Conservation (phyloP, 2,113 vertebrate genomes). For the Oreochromis spilurus region DNA sequence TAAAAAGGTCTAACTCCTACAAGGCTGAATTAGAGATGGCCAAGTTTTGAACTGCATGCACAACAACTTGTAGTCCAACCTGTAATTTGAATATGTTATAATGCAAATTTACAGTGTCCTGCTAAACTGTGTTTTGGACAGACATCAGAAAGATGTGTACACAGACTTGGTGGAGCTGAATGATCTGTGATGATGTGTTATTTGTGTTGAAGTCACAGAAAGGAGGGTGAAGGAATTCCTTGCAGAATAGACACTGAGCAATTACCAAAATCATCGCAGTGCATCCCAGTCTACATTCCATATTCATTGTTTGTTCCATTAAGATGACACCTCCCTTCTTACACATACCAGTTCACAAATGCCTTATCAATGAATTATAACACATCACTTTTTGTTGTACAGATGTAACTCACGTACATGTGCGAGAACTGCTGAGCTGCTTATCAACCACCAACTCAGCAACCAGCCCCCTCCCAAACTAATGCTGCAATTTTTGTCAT, state of each 20-base stretch:
- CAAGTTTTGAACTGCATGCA: not conserved
- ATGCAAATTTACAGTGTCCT: not conserved
- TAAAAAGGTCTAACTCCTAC: not conserved
- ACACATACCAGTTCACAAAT: not conserved
- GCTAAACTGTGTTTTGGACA: not conserved
- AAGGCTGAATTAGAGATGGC: not conserved
- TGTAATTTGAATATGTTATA: not conserved
- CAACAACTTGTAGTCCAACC: not conserved
- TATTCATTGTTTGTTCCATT: not conserved
- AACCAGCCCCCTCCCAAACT: not conserved
- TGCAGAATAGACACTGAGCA: not conserved
- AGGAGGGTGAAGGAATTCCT: not conserved
- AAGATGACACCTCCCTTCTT: not conserved
- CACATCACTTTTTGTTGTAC: not conserved
- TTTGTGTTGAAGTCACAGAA: not conserved
- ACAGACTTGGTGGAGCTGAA: not conserved
- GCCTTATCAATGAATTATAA: not conserved
- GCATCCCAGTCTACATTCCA: not conserved
- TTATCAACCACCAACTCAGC: not conserved
- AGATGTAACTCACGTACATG: not conserved
- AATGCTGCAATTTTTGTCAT: not conserved
- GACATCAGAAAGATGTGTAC: not conserved
- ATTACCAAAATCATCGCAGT: not conserved
- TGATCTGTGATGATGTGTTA: not conserved
- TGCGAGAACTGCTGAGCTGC: not conserved